phyloP scores from a whole-genome alignment of 2,113 vertebrate genomes.

The Pteruthius melanotis region DNA sequence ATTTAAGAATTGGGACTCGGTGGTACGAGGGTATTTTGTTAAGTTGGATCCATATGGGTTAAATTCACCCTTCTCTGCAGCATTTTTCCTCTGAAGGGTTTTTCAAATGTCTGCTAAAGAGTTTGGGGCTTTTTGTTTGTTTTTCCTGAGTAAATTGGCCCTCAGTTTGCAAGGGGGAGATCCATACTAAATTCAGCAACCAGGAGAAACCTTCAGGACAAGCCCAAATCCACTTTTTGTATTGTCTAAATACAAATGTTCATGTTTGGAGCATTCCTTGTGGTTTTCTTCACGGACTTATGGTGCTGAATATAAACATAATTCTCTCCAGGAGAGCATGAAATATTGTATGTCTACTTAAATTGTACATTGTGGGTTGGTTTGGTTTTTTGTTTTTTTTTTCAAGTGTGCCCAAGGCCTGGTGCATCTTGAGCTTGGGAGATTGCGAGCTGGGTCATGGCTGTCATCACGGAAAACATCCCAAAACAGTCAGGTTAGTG shows the following conservation, averaged over 20 bases:
- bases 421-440: conserved; percentile 88
- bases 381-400: background rate
- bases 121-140: background rate
- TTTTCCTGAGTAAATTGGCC: background rate
- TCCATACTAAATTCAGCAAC: background rate
- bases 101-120: background rate
- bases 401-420: conserved; percentile 88
- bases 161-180: background rate
- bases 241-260: background rate
- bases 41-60: background rate
- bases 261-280: background rate
- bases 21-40: background rate
- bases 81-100: background rate
- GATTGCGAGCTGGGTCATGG: conserved; percentile 89
- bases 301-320: background rate
- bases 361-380: background rate
- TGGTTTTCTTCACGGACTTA: conserved; percentile 4
- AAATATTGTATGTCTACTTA: background rate
- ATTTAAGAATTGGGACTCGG: background rate
- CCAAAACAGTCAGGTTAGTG: conserved; percentile 84
- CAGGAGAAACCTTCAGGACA: background rate
- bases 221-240: background rate
- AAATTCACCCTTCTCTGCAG: background rate
- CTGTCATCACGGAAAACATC: conserved; percentile 79
- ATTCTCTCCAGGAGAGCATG: background rate